These are phyloP conservation scores for Orthonychiurus folsomi DNA, from an alignment of 2,888 invertebrate genomes.

Conservation along the genomic window DNA sequence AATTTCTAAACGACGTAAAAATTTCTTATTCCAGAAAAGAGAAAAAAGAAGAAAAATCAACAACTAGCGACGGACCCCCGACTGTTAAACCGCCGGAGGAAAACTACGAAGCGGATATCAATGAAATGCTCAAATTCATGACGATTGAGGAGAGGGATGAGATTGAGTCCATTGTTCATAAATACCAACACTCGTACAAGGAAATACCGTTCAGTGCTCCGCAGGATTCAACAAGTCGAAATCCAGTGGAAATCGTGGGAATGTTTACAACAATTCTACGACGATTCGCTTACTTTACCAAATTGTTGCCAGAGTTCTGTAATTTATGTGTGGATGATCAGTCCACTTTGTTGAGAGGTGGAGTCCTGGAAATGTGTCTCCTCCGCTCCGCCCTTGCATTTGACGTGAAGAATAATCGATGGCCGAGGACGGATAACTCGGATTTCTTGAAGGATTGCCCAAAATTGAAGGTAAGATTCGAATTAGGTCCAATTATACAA, in stretches of 20 bases:
- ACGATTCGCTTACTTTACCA: conserved; percentile 42
- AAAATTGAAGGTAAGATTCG: conserved; percentile 29
- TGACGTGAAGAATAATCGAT: conserved; percentile 42
- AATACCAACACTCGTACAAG: conserved; percentile 41
- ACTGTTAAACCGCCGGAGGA: conserved; percentile 4
- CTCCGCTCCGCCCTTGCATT: conserved; percentile 46
- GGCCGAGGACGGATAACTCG: conserved; percentile 37
- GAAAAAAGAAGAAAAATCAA: conserved; percentile 27
- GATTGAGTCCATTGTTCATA: conserved; percentile 40
- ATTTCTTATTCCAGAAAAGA: conserved; percentile 31
- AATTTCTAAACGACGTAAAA: not conserved
- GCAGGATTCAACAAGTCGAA: conserved; percentile 19
- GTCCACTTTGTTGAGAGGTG: conserved; percentile 42
- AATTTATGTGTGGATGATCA: conserved; percentile 40
- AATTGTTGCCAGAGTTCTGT: conserved; percentile 41
- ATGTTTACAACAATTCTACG: conserved; percentile 43
- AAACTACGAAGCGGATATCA: conserved; percentile 33
- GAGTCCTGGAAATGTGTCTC: conserved; percentile 47
- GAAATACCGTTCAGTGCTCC: conserved; percentile 40
- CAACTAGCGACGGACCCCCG: conserved; percentile 27
- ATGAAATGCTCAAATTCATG: conserved; percentile 37
- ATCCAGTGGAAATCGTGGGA: conserved; percentile 41
- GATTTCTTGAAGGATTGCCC: conserved; percentile 40
- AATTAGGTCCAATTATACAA: no score
- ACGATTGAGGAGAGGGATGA: conserved; percentile 32